A percentile compares a stretch with the other conserved stretches of the same genome.
These are phyloP conservation scores for Piscicola geometra DNA, from an alignment of 2,888 invertebrate genomes.

Conservation along the genomic window DNA sequence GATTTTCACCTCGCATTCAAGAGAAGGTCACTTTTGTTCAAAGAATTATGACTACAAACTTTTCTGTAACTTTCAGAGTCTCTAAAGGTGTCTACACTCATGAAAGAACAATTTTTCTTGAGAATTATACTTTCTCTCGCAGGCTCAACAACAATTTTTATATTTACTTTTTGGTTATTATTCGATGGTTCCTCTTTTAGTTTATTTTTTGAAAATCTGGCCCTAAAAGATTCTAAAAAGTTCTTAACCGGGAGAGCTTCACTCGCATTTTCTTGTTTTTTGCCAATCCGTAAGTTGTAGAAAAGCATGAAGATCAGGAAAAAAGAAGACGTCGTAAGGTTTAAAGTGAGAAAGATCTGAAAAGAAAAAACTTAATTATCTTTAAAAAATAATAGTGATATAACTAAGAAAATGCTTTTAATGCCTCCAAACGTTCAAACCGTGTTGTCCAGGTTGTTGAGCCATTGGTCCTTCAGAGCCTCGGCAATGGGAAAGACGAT, in stretches of 20 bases:
- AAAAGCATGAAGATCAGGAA: constrained; percentile 31
- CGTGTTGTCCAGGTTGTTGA: constrained; percentile 27
- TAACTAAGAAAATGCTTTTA: too few relatives aligned
- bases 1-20: not conserved
- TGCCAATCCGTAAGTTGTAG: constrained; percentile 4
- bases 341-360: constrained; percentile 23
- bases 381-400: not conserved
- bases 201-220: not conserved
- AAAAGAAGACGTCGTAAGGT: constrained; percentile 5
- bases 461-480: constrained; percentile 37
- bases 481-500: constrained; percentile 38
- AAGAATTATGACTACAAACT: not conserved
- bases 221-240: not conserved
- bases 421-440: too few relatives aligned
- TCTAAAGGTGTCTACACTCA: not conserved
- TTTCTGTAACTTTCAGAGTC: not conserved
- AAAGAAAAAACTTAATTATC: not conserved
- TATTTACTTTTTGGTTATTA: not conserved
- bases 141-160: not conserved
- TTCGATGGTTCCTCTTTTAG: not conserved
- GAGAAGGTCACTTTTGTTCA: not conserved
- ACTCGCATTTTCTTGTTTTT: not conserved
- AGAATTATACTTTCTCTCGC: not conserved
- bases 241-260: not conserved
- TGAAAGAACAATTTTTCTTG: not conserved